phyloP scores from a whole-genome alignment of 2,888 invertebrate genomes.

The Oxycera nigricornis region DNA sequence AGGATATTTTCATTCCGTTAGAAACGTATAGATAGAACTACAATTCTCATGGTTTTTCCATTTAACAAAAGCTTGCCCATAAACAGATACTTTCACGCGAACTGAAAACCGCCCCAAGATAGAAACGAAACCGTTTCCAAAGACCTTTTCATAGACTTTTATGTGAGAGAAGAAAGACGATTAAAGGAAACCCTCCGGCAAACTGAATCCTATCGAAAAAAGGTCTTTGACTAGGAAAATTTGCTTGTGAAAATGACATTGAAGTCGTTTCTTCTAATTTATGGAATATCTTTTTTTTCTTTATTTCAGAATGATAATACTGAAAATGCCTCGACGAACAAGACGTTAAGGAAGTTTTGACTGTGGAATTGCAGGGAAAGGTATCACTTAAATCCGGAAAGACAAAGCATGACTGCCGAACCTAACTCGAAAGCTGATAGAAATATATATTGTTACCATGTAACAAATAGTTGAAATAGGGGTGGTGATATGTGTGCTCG shows the following conservation, averaged over 20 bases:
- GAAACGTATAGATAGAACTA: neutral
- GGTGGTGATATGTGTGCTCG: neutral
- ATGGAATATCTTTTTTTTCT: neutral
- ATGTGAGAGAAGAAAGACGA: neutral
- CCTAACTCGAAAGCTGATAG: neutral
- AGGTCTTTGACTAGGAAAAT: slow-evolving; percentile 6
- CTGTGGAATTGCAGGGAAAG: neutral
- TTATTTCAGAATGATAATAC: neutral
- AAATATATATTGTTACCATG: neutral
- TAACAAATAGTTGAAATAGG: neutral
- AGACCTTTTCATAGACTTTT: neutral
- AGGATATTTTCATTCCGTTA: neutral
- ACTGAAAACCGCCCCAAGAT: neutral
- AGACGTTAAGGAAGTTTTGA: neutral
- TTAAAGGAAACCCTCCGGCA: neutral
- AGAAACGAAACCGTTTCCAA: neutral
- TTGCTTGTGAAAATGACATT: neutral
- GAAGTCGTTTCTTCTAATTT: neutral
- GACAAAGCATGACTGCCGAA: neutral
- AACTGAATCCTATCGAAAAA: neutral
- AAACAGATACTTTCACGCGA: neutral
- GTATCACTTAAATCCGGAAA: neutral
- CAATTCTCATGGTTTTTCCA: neutral
- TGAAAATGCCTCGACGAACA: neutral
- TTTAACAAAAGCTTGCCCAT: neutral